These are phyloP conservation scores for Camelus bactrianus DNA, from an alignment of 2,113 vertebrate genomes.

Conservation along the genomic window DNA sequence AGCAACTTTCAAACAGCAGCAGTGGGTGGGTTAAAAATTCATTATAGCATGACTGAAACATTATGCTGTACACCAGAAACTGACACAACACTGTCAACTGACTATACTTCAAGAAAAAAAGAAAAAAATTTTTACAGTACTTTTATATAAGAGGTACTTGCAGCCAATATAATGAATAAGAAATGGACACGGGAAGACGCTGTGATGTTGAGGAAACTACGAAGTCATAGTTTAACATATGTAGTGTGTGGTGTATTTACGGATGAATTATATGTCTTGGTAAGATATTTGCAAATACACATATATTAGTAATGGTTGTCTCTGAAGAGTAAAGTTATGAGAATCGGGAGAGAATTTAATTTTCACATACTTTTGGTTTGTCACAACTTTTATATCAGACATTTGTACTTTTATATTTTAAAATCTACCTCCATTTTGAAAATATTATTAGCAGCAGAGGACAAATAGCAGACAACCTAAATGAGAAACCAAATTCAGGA, in stretches of 20 bases:
- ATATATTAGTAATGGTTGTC: background rate
- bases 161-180: background rate
- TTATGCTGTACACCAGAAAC: too few relatives aligned
- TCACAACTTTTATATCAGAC: background rate
- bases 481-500: background rate
- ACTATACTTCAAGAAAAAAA: too few relatives aligned
- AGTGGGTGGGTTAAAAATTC: background rate
- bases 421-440: constrained; percentile 6
- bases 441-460: background rate
- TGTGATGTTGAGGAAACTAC: background rate
- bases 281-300: background rate
- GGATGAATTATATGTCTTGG: constrained; percentile 18
- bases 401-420: background rate
- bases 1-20: background rate
- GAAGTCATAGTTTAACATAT: background rate
- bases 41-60: background rate
- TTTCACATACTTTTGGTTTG: background rate
- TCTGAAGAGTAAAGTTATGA: background rate
- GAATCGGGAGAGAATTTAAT: background rate
- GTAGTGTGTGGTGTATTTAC: background rate
- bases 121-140: background rate
- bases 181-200: background rate
- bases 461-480: background rate
- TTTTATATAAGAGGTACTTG: background rate
- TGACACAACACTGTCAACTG: too few relatives aligned